Percentiles rank a stretch among this genome's conserved stretches.
These are phyloP conservation scores for Lasiurus borealis DNA, from an alignment of 2,113 vertebrate species.

Conservation along the genomic window DNA sequence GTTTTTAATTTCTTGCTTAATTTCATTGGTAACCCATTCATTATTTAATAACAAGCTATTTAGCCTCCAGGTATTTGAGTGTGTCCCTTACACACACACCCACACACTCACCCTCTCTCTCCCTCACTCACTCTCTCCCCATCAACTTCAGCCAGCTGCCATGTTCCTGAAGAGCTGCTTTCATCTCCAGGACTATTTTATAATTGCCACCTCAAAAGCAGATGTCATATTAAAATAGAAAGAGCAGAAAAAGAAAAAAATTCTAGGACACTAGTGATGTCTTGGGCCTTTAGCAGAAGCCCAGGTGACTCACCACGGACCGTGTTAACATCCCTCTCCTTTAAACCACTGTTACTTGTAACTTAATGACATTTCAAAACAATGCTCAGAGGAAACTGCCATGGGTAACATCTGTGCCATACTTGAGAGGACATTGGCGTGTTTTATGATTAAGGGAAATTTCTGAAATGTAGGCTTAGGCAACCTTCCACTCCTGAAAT, in stretches of 20 bases:
- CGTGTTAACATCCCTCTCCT: not conserved
- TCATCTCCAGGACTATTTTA: not conserved
- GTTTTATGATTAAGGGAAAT: not conserved
- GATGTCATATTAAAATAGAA: not conserved
- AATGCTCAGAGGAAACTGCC: not conserved
- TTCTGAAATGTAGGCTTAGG: not conserved
- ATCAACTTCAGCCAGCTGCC: no score
- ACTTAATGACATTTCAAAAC: not conserved
- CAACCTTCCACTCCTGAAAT: not conserved
- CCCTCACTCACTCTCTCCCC: no score
- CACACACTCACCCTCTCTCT: no score
- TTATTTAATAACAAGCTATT: no score
- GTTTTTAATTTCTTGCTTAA: no score
- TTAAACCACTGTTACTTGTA: not conserved
- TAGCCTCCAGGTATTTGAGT: no score
- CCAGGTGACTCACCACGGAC: not conserved
- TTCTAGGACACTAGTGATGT: not conserved
- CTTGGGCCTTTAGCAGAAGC: not conserved
- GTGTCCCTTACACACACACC: no score
- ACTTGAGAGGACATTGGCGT: not conserved
- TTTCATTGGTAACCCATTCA: no score
- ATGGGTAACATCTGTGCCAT: not conserved
- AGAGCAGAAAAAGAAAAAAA: not conserved
- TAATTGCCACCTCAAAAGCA: not conserved
- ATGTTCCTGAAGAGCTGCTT: no score